Percentiles rank a stretch among this genome's conserved stretches.
These are phyloP conservation scores for Anguilla obscura DNA, from an alignment of 2,797 vertebrate species.

Conservation along the genomic window DNA sequence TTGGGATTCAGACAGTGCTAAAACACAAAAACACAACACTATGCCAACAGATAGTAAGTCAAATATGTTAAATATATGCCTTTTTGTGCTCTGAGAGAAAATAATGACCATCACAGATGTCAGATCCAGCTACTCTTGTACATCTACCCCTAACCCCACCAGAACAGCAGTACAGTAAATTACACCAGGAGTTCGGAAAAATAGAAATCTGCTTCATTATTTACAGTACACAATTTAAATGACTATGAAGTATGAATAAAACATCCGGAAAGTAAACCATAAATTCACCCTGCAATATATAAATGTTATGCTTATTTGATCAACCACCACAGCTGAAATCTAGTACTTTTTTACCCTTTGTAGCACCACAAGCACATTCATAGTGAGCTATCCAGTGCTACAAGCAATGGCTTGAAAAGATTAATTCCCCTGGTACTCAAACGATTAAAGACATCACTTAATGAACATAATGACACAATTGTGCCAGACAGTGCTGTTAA, in stretches of 20 bases:
- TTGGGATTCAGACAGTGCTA: not conserved
- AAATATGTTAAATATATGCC: not conserved
- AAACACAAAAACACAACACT: no score
- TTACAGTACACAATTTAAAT: not conserved
- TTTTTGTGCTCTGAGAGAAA: not conserved
- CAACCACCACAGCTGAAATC: not conserved
- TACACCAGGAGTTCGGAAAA: not conserved
- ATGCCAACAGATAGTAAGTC: not conserved
- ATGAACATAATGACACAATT: not conserved
- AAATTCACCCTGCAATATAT: not conserved
- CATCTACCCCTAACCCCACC: not conserved
- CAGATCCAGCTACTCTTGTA: not conserved
- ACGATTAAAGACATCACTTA: constrained; percentile 26
- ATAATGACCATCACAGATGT: not conserved
- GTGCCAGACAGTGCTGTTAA: constrained; percentile 23
- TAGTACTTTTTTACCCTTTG: not conserved
- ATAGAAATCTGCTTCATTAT: not conserved
- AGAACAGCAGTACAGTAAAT: not conserved
- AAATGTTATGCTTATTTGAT: not conserved
- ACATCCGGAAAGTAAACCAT: not conserved
- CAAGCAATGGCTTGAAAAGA: constrained; percentile 7
- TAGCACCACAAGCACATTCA: not conserved
- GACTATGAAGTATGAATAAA: not conserved
- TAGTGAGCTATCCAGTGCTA: not conserved
- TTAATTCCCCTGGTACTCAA: not conserved